Conservation (phyloP, 2,888 invertebrate species). For the Cyaniris semiargus region DNA sequence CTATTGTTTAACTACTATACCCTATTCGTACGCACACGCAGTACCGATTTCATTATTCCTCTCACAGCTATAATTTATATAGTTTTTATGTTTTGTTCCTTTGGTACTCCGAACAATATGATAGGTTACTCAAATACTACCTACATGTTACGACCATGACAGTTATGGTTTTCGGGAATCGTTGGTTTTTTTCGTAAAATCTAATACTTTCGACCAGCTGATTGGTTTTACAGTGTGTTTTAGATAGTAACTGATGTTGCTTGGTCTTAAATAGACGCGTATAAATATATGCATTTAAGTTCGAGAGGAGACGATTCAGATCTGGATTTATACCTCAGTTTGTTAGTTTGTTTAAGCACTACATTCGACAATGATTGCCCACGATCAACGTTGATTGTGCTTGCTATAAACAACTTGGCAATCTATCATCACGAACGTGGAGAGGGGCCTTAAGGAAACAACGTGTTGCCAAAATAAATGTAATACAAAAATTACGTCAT, state of each 20-base stretch:
- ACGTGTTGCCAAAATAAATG: neutral
- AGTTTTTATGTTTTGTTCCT: constrained; percentile 26
- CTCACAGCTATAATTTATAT: constrained; percentile 18
- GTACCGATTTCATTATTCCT: constrained; percentile 34
- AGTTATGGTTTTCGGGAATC: neutral
- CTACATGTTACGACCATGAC: neutral
- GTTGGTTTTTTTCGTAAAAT: neutral
- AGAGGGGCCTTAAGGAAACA: neutral
- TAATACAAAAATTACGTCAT: neutral
- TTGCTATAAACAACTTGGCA: no score
- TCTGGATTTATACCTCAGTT: no score
- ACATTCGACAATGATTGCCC: no score
- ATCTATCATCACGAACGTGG: neutral
- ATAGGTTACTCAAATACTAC: constrained; percentile 6
- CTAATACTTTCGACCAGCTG: no score
- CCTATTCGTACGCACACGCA: constrained; percentile 44
- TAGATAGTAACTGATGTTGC: no score
- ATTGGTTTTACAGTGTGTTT: neutral
- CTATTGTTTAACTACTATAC: constrained; percentile 45
- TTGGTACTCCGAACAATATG: constrained; percentile 15
- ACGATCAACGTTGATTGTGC: no score
- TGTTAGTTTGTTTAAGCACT: no score
- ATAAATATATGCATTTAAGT: no score
- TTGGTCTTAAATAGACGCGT: no score
- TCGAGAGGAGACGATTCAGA: no score